These are phyloP conservation scores for Chrysotoxum bicinctum DNA, from an alignment of 2,888 invertebrate genomes.

Conservation along the genomic window DNA sequence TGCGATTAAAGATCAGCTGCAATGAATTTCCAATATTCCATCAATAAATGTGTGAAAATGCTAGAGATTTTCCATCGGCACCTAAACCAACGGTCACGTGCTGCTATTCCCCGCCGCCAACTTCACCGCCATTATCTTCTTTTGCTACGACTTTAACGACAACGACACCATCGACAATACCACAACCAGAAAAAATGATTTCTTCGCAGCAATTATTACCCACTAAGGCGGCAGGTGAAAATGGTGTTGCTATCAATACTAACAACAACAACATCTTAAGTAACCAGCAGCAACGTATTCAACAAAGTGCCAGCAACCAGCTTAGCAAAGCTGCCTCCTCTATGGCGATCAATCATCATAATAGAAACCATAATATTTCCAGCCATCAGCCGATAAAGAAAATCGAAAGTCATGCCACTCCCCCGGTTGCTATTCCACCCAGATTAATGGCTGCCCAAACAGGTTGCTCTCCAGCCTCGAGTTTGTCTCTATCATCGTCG, in stretches of 20 bases:
- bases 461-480: slow-evolving; percentile 79
- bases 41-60: slow-evolving; percentile 80
- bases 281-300: slow-evolving; percentile 41
- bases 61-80: slow-evolving; percentile 56
- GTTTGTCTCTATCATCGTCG: slow-evolving; percentile 79
- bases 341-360: slow-evolving; percentile 71
- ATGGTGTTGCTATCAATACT: slow-evolving; percentile 46
- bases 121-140: slow-evolving; percentile 49
- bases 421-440: slow-evolving; percentile 76
- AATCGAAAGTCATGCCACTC: slow-evolving; percentile 72
- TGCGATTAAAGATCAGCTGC: slow-evolving; percentile 44
- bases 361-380: slow-evolving; percentile 33
- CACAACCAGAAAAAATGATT: slow-evolving; percentile 58
- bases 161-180: slow-evolving; percentile 36
- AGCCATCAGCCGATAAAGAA: slow-evolving; percentile 57
- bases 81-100: slow-evolving; percentile 11
- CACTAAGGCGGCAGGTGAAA: slow-evolving; percentile 50
- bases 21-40: slow-evolving; percentile 62
- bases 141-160: slow-evolving; percentile 59
- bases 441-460: slow-evolving; percentile 75
- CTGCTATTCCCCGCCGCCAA: slow-evolving; percentile 63
- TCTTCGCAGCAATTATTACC: slow-evolving; percentile 58
- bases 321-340: slow-evolving; percentile 62
- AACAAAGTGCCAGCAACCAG: slow-evolving; percentile 24
- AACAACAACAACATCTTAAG: slow-evolving; percentile 35